phyloP scores from a whole-genome alignment of 1,140 invertebrate genomes.

The Elysia chlorotica region DNA sequence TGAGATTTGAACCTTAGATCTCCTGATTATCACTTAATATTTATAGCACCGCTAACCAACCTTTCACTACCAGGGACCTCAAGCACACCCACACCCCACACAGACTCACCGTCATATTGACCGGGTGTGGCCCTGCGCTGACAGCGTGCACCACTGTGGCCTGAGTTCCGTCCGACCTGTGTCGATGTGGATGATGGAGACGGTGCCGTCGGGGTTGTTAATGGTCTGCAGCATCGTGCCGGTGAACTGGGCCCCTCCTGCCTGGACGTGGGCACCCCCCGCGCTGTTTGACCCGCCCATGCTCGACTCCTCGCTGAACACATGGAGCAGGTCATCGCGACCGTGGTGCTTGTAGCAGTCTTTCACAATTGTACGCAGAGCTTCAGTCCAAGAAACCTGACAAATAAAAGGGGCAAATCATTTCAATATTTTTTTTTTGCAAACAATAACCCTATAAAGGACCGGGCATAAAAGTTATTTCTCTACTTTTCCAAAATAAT shows the following conservation, averaged over 20 bases:
- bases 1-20: too few relatives aligned
- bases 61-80: not conserved
- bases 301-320: conserved; percentile 80
- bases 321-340: conserved; percentile 91
- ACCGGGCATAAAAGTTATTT: too few relatives aligned
- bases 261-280: too few relatives aligned
- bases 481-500: too few relatives aligned
- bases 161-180: conserved; percentile 91
- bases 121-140: conserved; percentile 56
- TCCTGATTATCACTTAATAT: too few relatives aligned
- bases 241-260: conserved; percentile 33
- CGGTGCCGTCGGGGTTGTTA: conserved; percentile 94
- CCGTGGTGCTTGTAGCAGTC: conserved; percentile 99
- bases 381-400: conserved; percentile 97
- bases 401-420: not conserved
- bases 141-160: conserved; percentile 90
- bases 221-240: conserved; percentile 90
- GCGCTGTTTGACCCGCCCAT: conserved; percentile 23
- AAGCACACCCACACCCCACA: not conserved
- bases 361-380: conserved; percentile 94
- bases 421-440: too few relatives aligned
- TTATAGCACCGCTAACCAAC: too few relatives aligned
- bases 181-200: conserved; percentile 95
- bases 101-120: conserved; percentile 24
- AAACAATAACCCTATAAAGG: too few relatives aligned